Conservation (phyloP, 2,888 invertebrate species). For the Ochropleura leucogaster region DNA sequence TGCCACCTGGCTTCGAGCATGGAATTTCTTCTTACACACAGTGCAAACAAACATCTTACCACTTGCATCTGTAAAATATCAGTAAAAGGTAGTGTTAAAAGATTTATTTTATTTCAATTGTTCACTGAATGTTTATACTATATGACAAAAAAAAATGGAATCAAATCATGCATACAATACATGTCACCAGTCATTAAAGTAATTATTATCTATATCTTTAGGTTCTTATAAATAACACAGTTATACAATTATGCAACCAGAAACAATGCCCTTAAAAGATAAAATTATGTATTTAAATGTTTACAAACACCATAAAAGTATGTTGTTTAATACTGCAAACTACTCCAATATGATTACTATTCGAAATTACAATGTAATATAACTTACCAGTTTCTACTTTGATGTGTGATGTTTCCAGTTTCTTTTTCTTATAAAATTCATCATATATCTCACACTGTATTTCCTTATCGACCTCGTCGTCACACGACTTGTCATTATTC, state of each 20-base stretch:
- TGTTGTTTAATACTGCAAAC: not conserved
- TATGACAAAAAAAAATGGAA: not conserved
- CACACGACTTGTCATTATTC: slow-evolving; percentile 61
- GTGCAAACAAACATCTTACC: slow-evolving; percentile 91
- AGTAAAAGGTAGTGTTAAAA: not conserved
- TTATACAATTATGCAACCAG: not conserved
- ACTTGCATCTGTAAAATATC: slow-evolving; percentile 83
- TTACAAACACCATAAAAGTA: slow-evolving; percentile 12
- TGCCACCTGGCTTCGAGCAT: slow-evolving; percentile 92
- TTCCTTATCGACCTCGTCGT: slow-evolving; percentile 52
- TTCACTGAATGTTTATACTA: no score
- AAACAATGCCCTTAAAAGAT: not conserved
- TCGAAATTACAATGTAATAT: not conserved
- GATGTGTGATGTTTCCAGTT: slow-evolving; percentile 84
- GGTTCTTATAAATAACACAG: not conserved
- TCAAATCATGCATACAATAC: not conserved
- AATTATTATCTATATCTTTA: not conserved
- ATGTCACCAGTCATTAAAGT: not conserved
- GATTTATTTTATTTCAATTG: not conserved
- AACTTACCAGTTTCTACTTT: slow-evolving; percentile 80
- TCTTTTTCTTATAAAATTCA: slow-evolving; percentile 77
- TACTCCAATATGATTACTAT: slow-evolving; percentile 12
- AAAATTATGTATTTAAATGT: not conserved
- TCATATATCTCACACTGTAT: slow-evolving; percentile 64
- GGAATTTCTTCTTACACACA: slow-evolving; percentile 92